A percentile compares a stretch with the other conserved stretches of the same genome.
Conservation (phyloP, 1,140 invertebrate species). For the Sinella curviseta region DNA sequence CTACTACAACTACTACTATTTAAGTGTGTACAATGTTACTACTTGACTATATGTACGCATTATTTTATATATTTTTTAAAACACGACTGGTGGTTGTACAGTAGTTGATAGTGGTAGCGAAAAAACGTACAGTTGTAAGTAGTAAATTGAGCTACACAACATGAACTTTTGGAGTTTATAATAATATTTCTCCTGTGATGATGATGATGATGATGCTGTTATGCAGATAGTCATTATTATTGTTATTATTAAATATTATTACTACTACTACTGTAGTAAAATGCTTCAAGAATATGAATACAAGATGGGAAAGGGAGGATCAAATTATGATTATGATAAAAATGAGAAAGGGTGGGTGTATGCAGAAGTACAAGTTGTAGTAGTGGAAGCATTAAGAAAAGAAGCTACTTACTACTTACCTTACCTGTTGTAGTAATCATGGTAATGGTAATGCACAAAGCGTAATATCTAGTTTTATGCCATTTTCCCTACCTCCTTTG, state of each 20-base stretch:
- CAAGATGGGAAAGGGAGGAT: slow-evolving; percentile 23
- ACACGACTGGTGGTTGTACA: too few species aligned
- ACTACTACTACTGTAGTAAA: too few species aligned
- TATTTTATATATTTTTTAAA: not conserved
- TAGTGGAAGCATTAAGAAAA: not conserved
- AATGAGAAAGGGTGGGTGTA: slow-evolving; percentile 10
- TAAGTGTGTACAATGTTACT: not conserved
- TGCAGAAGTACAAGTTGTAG: not conserved
- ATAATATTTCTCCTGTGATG: too few species aligned
- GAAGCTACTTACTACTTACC: not conserved
- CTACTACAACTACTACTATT: not conserved
- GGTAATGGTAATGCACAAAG: not conserved
- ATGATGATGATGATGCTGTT: too few species aligned
- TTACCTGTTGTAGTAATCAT: not conserved
- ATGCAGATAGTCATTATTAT: not conserved
- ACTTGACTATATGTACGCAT: not conserved
- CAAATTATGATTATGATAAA: not conserved
- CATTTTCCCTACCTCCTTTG: too few species aligned
- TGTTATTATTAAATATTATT: not conserved
- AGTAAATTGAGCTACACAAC: not conserved
- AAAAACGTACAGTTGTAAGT: not conserved
- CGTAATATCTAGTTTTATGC: not conserved
- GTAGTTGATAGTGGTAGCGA: too few species aligned
- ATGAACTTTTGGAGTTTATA: not conserved
- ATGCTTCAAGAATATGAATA: not conserved